Base-by-base conservation (phyloP, 2,113 vertebrate species). In the Pluvianellus socialis region DNA sequence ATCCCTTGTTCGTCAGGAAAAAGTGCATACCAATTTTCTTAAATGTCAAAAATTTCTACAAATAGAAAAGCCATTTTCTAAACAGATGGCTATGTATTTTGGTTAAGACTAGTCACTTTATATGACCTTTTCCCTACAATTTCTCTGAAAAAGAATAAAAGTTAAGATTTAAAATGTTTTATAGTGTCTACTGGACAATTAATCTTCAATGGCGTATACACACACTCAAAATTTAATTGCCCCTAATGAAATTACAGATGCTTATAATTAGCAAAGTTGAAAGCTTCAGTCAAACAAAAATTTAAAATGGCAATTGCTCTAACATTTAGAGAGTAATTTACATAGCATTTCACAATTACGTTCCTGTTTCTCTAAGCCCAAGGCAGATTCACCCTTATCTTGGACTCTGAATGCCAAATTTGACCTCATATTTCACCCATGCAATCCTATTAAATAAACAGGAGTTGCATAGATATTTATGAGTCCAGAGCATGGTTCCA, bases 391-490 rank as follows among this genome's bases (percentile, higher is more conserved):
- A 49, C 28, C 16, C 9, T 28, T 75, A 56, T 56, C 35, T 40
- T 45, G 30, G 58, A 40, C 11, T 85, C 27, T 22, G 52, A 94
- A 85, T 65, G 30, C 8, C 40, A 82, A 70, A 96, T 77, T 33
- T 19, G 28, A 70, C 19, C 27, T 53, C 11, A 0, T 35, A 76
- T 79, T 91, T 91, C 68, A 92, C 30, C 44, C 73, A 49, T 38
- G 27, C 35, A 88, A 91, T 85, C 49, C 53, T 42, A 85, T 92
- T 86, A 96, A 93, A 93, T 68, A 94, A 95, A 94, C 30, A 93
- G 62, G 66, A 93, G 67, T 71, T 7, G 4, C 65, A 67, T 10
- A 76, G 66, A 76, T 87, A 86, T 81, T 94, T 89, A 87, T 70
- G 81, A 93, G 67, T 35, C 30, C 55, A 86, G 50, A 88, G 35